Percentiles rank a stretch among this genome's conserved stretches.
Evolutionary conservation across 2,797 vertebrate genomes (phyloP).

Genomic region (Sebastes vulpes): DNA sequence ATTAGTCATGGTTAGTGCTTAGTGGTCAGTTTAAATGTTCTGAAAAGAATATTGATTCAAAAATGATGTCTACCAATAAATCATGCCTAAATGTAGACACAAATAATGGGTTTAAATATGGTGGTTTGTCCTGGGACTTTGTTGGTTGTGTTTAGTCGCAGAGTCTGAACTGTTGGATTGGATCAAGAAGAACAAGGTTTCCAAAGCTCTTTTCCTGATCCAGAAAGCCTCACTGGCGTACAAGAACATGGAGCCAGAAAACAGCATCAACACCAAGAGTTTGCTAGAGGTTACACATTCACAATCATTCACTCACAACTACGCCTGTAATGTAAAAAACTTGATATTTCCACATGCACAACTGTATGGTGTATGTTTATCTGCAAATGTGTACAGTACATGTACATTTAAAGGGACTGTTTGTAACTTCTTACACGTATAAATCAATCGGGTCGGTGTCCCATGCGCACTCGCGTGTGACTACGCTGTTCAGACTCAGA

Average conservation of each 20-base stretch:
- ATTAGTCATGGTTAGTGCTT: background rate
- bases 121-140: background rate
- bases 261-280: slow-evolving; percentile 67
- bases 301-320: background rate
- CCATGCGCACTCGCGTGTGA: no score
- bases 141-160: slow-evolving; percentile 51
- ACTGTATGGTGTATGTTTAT: background rate
- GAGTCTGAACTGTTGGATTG: slow-evolving; percentile 86
- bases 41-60: background rate
- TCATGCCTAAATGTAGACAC: background rate
- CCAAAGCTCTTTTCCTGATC: slow-evolving; percentile 91
- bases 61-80: background rate
- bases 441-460: no score
- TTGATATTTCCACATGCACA: background rate
- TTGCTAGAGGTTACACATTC: slow-evolving; percentile 88
- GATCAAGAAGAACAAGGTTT: slow-evolving; percentile 92
- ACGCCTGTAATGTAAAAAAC: background rate
- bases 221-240: slow-evolving; percentile 88
- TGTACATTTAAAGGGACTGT: background rate
- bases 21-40: background rate
- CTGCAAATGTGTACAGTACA: background rate
- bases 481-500: no score
- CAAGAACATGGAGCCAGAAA: slow-evolving; percentile 64
- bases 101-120: background rate
- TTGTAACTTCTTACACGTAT: no score